Base-by-base conservation (phyloP, 2,113 vertebrate genomes). In the Oenanthe oenanthe region DNA sequence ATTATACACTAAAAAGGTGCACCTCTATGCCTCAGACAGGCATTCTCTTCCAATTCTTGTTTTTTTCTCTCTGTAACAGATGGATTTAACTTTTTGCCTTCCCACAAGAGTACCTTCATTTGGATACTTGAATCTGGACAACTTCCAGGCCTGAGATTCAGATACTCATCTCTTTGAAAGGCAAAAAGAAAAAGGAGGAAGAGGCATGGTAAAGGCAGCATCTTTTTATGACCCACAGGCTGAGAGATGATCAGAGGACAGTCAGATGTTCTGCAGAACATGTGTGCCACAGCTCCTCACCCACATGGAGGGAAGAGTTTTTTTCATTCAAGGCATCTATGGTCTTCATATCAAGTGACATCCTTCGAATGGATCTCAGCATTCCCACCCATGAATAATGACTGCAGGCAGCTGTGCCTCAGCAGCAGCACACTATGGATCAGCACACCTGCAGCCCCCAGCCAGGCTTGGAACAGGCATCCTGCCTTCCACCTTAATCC, bases 221-320 rank as follows among this genome's bases (percentile, higher is more conserved):
- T 24, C 68, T 71, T 72, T 67, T 51, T 28, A 21, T 36, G 43
- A 48, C 83, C 32, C 62, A 78, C 8, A 21, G 66, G 31, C 17
- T 94, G 73, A 68, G 85, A 91, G 50, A 18, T 88, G 95, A 91
- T 92, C 92, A 95, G 92, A 93, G 92, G 85, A 62, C 22, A 18
- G 53, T 71, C 93, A 72, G 92, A 94, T 92, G 91, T 93, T 80
- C 90, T 86, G 40, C 83, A 91, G 81, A 90, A 86, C 48, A 36
- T 36, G 4, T 14, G 5, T 21, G 1, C 50, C 48, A 70, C 74
- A 58, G 76, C 63, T 88, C 51, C 89, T 74, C 51, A 0, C 91
- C 75, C 10, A 0, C 47, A 65, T 18, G 24, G 22, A 43, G 13
- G 31, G 22, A 53, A 56, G 29, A 61, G 4, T 1, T 76, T 61